A percentile compares a stretch with the other conserved stretches of the same genome.
Evolutionary conservation across 2,113 vertebrate genomes (phyloP).

Genomic region (Corythornis vintsioides): DNA sequence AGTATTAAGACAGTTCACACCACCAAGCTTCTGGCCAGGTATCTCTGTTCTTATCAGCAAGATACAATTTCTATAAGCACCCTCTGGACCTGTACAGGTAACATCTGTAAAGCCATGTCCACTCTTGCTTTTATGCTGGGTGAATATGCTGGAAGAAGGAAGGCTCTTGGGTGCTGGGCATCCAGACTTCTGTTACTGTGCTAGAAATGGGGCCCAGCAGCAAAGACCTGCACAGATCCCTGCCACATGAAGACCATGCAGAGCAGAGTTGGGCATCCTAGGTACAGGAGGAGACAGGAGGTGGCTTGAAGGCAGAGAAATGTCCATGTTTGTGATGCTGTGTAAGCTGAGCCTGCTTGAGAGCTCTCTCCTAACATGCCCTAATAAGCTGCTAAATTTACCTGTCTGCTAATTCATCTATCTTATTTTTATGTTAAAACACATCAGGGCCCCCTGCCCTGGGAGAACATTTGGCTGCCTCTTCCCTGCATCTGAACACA

Average conservation of each 20-base stretch:
- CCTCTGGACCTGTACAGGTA: not conserved
- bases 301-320: not conserved
- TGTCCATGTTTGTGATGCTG: accelerated
- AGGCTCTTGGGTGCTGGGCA: not conserved
- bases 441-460: not conserved
- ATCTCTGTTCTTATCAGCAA: not conserved
- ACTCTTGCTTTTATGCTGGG: not conserved
- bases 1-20: not conserved
- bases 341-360: not conserved
- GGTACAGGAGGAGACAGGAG: not conserved
- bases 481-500: not conserved
- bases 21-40: not conserved
- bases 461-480: constrained; percentile 44
- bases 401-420: constrained; percentile 52
- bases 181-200: not conserved
- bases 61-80: not conserved
- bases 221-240: not conserved
- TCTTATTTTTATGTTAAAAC: constrained; percentile 57
- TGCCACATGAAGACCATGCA: not conserved
- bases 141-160: not conserved
- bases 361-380: not conserved
- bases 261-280: not conserved
- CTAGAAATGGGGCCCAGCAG: not conserved
- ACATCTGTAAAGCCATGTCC: not conserved
- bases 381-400: constrained; percentile 39